Conservation (phyloP, 1,140 invertebrate genomes). For the Lethrus apterus region DNA sequence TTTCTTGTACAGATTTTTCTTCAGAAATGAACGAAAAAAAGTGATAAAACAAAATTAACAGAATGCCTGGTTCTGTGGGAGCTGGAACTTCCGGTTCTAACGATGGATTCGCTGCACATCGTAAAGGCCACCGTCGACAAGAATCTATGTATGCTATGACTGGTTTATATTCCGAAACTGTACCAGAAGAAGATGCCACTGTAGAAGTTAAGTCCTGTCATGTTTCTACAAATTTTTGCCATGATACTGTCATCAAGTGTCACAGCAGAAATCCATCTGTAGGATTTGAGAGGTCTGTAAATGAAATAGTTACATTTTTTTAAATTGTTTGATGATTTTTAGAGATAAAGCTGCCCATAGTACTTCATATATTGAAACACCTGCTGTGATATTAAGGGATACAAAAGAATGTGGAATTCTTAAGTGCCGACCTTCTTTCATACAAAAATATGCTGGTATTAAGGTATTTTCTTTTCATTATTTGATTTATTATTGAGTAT, state of each 20-base stretch:
- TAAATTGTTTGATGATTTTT: conserved; percentile 22
- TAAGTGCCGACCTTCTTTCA: conserved; percentile 66
- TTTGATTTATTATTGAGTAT: conserved; percentile 2
- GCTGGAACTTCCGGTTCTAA: not conserved
- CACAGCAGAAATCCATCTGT: conserved; percentile 70
- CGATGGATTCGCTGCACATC: conserved; percentile 36
- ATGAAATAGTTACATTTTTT: conserved; percentile 15
- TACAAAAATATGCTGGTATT: conserved; percentile 78
- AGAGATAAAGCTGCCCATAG: conserved; percentile 29
- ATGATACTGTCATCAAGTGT: conserved; percentile 58
- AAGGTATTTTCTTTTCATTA: conserved; percentile 48
- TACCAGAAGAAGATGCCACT: conserved; percentile 47
- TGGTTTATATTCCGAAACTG: conserved; percentile 68
- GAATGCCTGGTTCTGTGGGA: no score
- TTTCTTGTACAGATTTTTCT: no score
- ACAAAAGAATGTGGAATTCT: conserved; percentile 73
- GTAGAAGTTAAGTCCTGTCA: no score
- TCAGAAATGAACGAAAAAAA: no score
- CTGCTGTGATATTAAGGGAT: conserved; percentile 45
- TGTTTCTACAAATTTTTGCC: conserved; percentile 39
- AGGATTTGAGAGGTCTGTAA: conserved; percentile 55
- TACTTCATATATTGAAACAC: conserved; percentile 24
- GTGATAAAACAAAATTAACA: no score
- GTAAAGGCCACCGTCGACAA: conserved; percentile 58
- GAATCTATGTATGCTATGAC: conserved; percentile 83